Conservation (phyloP, 2,888 invertebrate species). For the Torymus tubicola region DNA sequence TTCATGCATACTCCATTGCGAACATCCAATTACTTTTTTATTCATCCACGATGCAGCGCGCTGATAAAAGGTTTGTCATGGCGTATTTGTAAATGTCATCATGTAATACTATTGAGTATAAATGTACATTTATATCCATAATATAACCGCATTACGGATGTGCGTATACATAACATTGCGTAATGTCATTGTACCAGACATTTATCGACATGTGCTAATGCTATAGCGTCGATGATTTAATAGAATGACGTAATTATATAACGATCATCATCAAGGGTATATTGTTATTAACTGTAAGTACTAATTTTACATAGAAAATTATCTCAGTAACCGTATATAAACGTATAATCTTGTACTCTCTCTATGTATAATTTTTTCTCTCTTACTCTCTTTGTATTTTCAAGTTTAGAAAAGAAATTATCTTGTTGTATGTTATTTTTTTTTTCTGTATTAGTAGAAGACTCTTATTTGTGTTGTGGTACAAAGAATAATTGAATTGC, state of each 20-base stretch:
- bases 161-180: neutral
- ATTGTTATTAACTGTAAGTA: neutral
- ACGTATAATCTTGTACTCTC: no score
- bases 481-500: no score
- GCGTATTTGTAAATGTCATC: constrained; percentile 11
- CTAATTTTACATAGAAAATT: no score
- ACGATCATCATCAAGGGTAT: neutral
- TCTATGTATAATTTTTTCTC: no score
- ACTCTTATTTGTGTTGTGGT: no score
- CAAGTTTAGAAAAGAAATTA: no score
- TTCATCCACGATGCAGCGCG: neutral
- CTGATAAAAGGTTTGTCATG: neutral
- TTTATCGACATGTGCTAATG: neutral
- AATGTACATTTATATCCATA: neutral
- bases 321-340: no score
- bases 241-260: constrained; percentile 7
- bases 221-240: neutral
- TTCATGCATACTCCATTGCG: neutral
- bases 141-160: neutral
- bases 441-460: no score
- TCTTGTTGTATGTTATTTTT: no score
- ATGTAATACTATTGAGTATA: neutral
- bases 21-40: constrained; percentile 6
- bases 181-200: neutral
- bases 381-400: no score